These are phyloP conservation scores for Acrossocheilus wenchowensis DNA, from an alignment of 2,797 vertebrate genomes.

Conservation along the genomic window DNA sequence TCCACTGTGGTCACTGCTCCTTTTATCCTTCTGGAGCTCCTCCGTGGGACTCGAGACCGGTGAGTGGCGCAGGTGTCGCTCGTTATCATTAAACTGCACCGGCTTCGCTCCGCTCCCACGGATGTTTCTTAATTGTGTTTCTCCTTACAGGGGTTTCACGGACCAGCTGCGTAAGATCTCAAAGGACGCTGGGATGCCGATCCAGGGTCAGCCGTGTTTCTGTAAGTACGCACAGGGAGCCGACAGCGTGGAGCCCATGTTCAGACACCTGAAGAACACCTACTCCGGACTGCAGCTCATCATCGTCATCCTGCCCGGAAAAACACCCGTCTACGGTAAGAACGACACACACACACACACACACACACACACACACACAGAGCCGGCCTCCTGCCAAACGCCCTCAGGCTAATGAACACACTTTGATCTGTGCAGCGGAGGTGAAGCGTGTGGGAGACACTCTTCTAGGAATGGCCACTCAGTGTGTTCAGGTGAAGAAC, in stretches of 20 bases:
- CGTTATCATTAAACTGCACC: too few species aligned
- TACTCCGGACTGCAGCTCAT: conserved; percentile 98
- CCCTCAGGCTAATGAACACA: background rate
- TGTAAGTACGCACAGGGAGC: conserved; percentile 99
- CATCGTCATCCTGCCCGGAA: conserved; percentile 96
- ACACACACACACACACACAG: too few species aligned
- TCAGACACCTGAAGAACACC: conserved; percentile 96
- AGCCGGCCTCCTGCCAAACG: background rate
- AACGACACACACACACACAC: background rate
- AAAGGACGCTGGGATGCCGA: conserved; percentile 98
- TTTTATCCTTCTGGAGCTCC: too few species aligned
- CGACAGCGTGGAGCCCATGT: conserved; percentile 99
- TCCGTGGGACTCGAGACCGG: too few species aligned
- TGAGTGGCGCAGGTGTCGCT: too few species aligned
- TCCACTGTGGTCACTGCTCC: too few species aligned
- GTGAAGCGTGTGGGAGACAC: conserved; percentile 98
- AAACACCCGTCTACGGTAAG: conserved; percentile 95
- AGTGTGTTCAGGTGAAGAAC: conserved; percentile 99
- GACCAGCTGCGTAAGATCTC: conserved; percentile 99
- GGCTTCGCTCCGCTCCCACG: too few species aligned
- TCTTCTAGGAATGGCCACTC: conserved; percentile 96
- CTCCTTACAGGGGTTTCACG: background rate
- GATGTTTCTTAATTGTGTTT: background rate
- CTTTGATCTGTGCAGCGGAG: conserved; percentile 81
- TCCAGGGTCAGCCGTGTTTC: conserved; percentile 98